Conservation (phyloP, 2,797 vertebrate genomes). For the Lacerta viridis region DNA sequence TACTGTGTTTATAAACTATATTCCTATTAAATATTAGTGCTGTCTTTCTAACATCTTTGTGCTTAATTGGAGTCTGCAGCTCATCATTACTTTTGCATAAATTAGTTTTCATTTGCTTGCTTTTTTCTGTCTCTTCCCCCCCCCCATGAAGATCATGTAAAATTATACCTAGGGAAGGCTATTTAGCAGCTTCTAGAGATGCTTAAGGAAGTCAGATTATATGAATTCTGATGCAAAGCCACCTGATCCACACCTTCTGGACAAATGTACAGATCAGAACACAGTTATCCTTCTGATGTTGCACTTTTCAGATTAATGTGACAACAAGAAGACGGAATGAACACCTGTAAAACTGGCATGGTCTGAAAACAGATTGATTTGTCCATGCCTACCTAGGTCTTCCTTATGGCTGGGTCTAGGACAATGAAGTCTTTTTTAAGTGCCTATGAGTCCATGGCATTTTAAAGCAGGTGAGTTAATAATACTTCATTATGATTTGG, state of each 20-base stretch:
- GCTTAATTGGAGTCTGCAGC: not conserved
- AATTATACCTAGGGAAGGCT: not conserved
- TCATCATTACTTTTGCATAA: not conserved
- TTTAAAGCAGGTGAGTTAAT: conserved; percentile 17
- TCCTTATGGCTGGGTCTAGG: not conserved
- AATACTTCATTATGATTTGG: not conserved
- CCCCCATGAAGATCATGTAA: not conserved
- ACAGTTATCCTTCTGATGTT: not conserved
- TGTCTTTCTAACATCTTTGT: not conserved
- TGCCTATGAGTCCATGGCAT: not conserved
- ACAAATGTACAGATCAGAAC: not conserved
- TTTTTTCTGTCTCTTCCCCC: accelerated
- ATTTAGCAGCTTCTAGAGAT: not conserved
- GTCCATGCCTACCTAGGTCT: not conserved
- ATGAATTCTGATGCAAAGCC: too few species aligned
- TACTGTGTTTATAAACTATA: not conserved
- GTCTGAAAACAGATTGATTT: not conserved
- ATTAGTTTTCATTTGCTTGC: not conserved
- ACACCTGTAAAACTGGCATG: not conserved
- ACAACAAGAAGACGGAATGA: not conserved
- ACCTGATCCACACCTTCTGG: too few species aligned
- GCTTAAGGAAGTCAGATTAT: not conserved
- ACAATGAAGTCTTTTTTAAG: not conserved
- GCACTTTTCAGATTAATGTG: not conserved
- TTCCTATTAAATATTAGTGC: not conserved